These are phyloP conservation scores for Bradynema listronoti DNA, from an alignment of 1,140 invertebrate genomes.

Conservation along the genomic window DNA sequence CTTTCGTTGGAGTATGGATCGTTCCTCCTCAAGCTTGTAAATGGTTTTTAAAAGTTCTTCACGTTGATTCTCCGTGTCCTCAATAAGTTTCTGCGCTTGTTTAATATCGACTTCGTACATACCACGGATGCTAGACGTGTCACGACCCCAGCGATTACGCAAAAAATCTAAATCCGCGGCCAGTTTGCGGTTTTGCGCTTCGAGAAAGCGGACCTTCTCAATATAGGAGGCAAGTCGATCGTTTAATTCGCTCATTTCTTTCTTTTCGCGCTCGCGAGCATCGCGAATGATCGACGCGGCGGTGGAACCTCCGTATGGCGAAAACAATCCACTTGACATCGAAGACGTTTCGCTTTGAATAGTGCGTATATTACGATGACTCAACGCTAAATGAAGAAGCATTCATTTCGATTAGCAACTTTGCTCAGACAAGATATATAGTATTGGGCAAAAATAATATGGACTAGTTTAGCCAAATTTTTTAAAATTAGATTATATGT, in stretches of 20 bases:
- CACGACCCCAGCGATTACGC: constrained; percentile 61
- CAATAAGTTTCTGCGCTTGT: constrained; percentile 42
- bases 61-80: constrained; percentile 34
- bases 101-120: constrained; percentile 62
- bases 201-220: constrained; percentile 62
- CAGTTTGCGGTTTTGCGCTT: constrained; percentile 62
- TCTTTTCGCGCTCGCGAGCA: constrained; percentile 61
- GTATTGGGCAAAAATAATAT: too few species aligned
- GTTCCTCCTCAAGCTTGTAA: constrained; percentile 43
- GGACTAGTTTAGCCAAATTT: too few species aligned
- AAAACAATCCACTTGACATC: constrained; percentile 41
- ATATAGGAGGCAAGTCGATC: constrained; percentile 62
- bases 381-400: too few species aligned
- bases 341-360: constrained; percentile 54
- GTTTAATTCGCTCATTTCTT: constrained; percentile 62
- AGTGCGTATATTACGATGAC: too few species aligned
- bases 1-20: constrained; percentile 43
- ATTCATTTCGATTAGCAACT: too few species aligned
- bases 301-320: constrained; percentile 38
- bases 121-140: constrained; percentile 60
- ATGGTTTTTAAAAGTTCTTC: constrained; percentile 32
- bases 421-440: too few species aligned
- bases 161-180: constrained; percentile 60
- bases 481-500: too few species aligned
- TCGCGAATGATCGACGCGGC: constrained; percentile 59